These are phyloP conservation scores for Pygmarrhopalites habei DNA, from an alignment of 1,140 invertebrate genomes.

Conservation along the genomic window DNA sequence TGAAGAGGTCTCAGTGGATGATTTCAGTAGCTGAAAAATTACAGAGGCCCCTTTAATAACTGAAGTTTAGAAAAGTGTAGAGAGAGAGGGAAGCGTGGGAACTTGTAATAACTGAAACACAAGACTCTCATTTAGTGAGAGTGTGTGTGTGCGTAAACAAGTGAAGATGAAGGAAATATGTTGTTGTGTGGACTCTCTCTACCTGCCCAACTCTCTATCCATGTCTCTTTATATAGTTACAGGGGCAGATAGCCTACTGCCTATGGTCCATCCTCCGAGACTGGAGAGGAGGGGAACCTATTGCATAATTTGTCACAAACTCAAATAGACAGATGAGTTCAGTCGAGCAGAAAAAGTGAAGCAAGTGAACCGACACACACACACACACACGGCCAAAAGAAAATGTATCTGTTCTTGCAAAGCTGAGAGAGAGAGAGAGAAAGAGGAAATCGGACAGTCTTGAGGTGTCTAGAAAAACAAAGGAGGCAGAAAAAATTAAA, in stretches of 20 bases:
- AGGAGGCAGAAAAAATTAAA: conserved; percentile 30
- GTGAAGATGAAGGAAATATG: no score
- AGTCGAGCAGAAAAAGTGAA: conserved; percentile 25
- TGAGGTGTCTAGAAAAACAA: conserved; percentile 22
- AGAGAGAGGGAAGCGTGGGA: conserved; percentile 23
- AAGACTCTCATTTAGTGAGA: no score
- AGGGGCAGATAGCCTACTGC: no score
- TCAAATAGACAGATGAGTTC: conserved; percentile 28
- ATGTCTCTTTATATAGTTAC: no score
- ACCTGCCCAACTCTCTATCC: no score
- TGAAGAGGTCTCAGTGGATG: conserved; percentile 13
- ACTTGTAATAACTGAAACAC: conserved; percentile 25
- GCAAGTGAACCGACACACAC: conserved; percentile 13
- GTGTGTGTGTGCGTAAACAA: no score
- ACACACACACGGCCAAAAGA: not conserved
- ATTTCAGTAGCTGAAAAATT: conserved; percentile 25
- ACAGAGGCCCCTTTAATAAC: conserved; percentile 1
- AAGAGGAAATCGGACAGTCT: conserved; percentile 12
- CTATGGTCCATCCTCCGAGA: no score
- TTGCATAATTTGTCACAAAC: conserved; percentile 33
- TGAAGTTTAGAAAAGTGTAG: no score
- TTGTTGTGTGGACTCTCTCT: no score
- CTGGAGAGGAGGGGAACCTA: conserved; percentile 15
- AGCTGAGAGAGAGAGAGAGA: not conserved
- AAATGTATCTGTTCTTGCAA: not conserved